phyloP scores from a whole-genome alignment of 2,113 vertebrate species.

The Tragelaphus imberbis region DNA sequence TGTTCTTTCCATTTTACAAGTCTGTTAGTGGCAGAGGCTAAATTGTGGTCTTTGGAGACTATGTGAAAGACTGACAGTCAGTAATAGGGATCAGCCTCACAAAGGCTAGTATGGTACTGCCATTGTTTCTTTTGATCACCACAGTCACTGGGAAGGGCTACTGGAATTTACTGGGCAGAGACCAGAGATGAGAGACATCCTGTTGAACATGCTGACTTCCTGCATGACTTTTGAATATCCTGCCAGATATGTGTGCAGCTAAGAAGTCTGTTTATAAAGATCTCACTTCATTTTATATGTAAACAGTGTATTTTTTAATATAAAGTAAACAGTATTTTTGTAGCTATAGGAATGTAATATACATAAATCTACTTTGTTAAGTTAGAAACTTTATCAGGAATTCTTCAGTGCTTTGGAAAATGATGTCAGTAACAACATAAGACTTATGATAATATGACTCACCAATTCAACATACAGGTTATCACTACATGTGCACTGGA shows the following conservation, averaged over 20 bases:
- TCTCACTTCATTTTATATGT: neutral
- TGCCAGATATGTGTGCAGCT: neutral
- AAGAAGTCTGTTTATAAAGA: neutral
- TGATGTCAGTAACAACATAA: neutral
- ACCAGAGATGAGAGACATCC: neutral
- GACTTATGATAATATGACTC: neutral
- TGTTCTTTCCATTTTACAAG: neutral
- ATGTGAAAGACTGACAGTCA: neutral
- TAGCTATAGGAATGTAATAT: neutral
- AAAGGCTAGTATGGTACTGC: neutral
- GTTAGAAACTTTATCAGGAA: neutral
- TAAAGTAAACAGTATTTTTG: neutral
- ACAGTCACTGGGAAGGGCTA: neutral
- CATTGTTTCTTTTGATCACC: no score
- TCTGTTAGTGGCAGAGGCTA: neutral
- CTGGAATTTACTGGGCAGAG: neutral
- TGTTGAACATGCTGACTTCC: neutral
- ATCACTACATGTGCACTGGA: neutral
- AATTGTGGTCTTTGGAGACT: neutral
- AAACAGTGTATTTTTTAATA: neutral
- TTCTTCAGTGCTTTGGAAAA: neutral
- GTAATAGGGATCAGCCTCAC: neutral
- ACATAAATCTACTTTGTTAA: neutral
- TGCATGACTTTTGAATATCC: neutral
- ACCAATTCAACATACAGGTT: neutral